A percentile compares a stretch with the other conserved stretches of the same genome.
These are phyloP conservation scores for Acipenser transmontanus DNA, from an alignment of 2,797 vertebrate genomes.

Conservation along the genomic window DNA sequence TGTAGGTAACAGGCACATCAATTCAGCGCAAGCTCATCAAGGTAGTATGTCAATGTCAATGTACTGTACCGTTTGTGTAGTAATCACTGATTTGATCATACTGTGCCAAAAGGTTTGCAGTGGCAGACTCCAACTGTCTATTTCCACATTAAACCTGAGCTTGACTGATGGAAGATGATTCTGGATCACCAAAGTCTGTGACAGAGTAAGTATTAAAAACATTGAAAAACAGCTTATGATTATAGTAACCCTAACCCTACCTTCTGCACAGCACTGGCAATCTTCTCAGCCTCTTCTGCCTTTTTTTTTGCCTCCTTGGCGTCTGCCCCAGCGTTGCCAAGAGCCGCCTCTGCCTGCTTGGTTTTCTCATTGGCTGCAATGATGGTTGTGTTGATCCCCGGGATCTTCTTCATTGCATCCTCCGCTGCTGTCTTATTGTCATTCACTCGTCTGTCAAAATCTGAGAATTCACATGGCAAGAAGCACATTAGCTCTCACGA, in stretches of 20 bases:
- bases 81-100: background rate
- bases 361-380: constrained; percentile 83
- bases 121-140: too few relatives aligned
- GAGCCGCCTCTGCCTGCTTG: constrained; percentile 65
- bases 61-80: too few relatives aligned
- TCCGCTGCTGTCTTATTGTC: constrained; percentile 95
- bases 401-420: constrained; percentile 82
- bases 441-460: constrained; percentile 87
- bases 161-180: too few relatives aligned
- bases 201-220: too few relatives aligned
- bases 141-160: too few relatives aligned
- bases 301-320: constrained; percentile 81
- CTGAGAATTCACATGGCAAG: constrained; percentile 41
- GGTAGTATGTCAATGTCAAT: too few relatives aligned
- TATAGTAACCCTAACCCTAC: constrained; percentile 39
- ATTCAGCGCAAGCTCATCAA: background rate
- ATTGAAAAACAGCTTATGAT: too few relatives aligned
- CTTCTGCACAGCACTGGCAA: constrained; percentile 78
- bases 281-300: constrained; percentile 79
- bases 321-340: constrained; percentile 77
- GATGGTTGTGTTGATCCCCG: constrained; percentile 78
- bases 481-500: too few relatives aligned
- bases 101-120: background rate
- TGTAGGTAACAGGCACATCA: constrained; percentile 34
- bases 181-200: too few relatives aligned